phyloP scores from a whole-genome alignment of 2,888 invertebrate species.

The Morpho achilles region DNA sequence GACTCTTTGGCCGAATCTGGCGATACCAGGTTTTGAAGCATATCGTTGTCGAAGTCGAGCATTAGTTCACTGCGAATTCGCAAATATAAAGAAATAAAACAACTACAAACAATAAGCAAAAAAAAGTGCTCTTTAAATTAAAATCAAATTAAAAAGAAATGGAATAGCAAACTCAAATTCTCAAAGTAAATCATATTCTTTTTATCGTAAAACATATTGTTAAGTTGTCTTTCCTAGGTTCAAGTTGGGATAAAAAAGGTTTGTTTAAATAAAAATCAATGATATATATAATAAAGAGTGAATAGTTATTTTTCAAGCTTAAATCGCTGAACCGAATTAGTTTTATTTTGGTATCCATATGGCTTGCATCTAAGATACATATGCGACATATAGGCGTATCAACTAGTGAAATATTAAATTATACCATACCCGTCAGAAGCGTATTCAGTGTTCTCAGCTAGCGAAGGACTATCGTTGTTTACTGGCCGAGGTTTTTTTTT shows the following conservation, averaged over 20 bases:
- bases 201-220: no score
- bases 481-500: conserved; percentile 58
- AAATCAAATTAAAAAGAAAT: background rate
- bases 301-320: no score
- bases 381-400: no score
- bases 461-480: conserved; percentile 51
- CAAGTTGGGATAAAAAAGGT: no score
- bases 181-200: no score
- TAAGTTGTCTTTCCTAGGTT: no score
- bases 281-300: no score
- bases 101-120: conserved; percentile 27
- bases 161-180: no score
- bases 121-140: conserved; percentile 22
- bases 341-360: no score
- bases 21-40: conserved; percentile 64
- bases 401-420: background rate
- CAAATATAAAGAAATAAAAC: conserved; percentile 32
- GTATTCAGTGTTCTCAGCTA: conserved; percentile 60
- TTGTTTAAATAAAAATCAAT: no score
- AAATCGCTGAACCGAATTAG: no score
- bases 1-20: conserved; percentile 66
- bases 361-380: no score
- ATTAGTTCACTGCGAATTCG: conserved; percentile 61
- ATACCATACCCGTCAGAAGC: conserved; percentile 56
- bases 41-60: conserved; percentile 71